Percentiles rank a stretch among this genome's conserved stretches.
Evolutionary conservation across 2,797 vertebrate species (phyloP).

Genomic region (Sebastes diploproa): DNA sequence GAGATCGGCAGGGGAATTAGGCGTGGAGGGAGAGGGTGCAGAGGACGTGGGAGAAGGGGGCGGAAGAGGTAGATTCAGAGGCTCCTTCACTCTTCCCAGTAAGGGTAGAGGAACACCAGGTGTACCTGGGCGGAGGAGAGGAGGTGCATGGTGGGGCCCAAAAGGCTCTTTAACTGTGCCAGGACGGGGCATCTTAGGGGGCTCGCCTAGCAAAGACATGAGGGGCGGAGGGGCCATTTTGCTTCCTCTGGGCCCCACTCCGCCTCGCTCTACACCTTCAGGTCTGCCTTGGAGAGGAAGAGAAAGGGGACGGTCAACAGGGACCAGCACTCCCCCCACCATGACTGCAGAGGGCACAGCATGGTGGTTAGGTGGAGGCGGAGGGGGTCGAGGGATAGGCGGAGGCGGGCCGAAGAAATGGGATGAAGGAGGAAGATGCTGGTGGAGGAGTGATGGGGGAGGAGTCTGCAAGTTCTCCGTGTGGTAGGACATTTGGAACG

Average conservation of each 20-base stretch:
- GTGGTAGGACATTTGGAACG: slow-evolving; percentile 78
- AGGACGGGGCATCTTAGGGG: slow-evolving; percentile 80
- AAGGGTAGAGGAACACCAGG: slow-evolving; percentile 79
- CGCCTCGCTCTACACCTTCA: slow-evolving; percentile 62
- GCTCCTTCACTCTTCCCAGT: slow-evolving; percentile 83
- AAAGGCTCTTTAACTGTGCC: slow-evolving; percentile 90
- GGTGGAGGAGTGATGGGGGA: slow-evolving; percentile 72
- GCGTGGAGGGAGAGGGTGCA: slow-evolving; percentile 71
- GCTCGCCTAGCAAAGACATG: slow-evolving; percentile 82
- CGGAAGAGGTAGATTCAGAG: slow-evolving; percentile 77
- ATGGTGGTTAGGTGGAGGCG: slow-evolving; percentile 59
- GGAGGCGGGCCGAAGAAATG: slow-evolving; percentile 70
- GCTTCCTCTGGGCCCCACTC: slow-evolving; percentile 54
- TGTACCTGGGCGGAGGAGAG: slow-evolving; percentile 82
- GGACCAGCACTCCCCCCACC: slow-evolving; percentile 82
- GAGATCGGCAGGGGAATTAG: slow-evolving; percentile 71
- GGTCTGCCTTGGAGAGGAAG: slow-evolving; percentile 62
- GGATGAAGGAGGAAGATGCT: slow-evolving; percentile 65
- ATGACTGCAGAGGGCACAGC: slow-evolving; percentile 77
- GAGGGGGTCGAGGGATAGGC: slow-evolving; percentile 72
- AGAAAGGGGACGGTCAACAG: slow-evolving; percentile 74
- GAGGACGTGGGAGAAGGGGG: slow-evolving; percentile 67
- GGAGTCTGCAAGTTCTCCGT: slow-evolving; percentile 75
- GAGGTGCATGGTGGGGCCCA: slow-evolving; percentile 75
- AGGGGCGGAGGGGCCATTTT: slow-evolving; percentile 66